Conservation (phyloP, 2,113 vertebrate species). For the Eolophus roseicapilla region DNA sequence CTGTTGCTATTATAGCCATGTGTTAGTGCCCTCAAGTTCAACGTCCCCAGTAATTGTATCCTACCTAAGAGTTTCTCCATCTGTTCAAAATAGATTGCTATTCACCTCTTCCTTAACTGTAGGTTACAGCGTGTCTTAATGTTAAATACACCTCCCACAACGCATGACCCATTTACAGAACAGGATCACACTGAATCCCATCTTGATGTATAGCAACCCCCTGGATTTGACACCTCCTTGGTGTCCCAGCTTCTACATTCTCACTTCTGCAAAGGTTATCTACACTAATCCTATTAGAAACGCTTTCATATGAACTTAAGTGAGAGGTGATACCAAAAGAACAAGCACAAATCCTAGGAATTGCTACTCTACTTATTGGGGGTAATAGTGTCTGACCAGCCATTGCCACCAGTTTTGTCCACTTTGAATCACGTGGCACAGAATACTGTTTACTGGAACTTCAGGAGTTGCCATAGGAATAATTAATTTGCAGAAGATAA, state of each 20-base stretch:
- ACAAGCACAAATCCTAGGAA: not conserved
- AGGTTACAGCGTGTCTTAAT: not conserved
- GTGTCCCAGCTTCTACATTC: not conserved
- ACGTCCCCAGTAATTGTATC: not conserved
- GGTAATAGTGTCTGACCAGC: not conserved
- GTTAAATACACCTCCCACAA: not conserved
- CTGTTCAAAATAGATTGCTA: not conserved
- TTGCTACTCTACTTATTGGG: not conserved
- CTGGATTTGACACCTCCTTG: not conserved
- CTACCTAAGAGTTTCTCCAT: not conserved
- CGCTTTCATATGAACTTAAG: not conserved
- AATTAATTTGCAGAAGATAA: not conserved
- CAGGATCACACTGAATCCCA: not conserved
- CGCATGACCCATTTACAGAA: not conserved
- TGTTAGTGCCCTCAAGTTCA: not conserved
- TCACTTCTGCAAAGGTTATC: not conserved
- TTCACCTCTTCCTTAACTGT: not conserved
- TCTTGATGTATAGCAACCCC: not conserved
- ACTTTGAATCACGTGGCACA: not conserved
- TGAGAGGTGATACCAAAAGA: not conserved
- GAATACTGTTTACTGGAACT: not conserved
- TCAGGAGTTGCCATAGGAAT: not conserved
- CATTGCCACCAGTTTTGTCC: not conserved
- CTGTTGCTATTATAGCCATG: not conserved
- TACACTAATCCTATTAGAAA: not conserved